A percentile compares a stretch with the other conserved stretches of the same genome.
phyloP scores from a whole-genome alignment of 2,888 invertebrate genomes.

The Aricia artaxerxes region DNA sequence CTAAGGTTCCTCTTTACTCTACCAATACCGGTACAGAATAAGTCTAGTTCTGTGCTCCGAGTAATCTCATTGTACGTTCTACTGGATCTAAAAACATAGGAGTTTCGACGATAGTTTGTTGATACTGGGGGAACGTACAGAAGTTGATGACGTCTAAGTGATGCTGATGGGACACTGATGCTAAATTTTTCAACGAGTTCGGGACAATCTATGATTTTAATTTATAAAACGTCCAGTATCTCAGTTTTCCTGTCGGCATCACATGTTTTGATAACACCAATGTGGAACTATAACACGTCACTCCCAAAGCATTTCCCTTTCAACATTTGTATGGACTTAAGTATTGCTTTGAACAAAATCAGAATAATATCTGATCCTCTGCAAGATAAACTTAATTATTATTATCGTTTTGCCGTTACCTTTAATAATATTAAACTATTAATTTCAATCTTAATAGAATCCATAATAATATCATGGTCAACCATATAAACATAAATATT shows the following conservation, averaged over 20 bases:
- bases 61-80: too few species aligned
- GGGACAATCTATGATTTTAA: too few species aligned
- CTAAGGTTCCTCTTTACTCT: too few species aligned
- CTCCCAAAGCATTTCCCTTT: not conserved
- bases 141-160: too few species aligned
- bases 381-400: not conserved
- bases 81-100: too few species aligned
- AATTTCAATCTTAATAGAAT: not conserved
- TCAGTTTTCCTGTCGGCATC: conserved; percentile 13
- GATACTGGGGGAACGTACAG: too few species aligned
- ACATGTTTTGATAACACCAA: not conserved
- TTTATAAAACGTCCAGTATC: not conserved
- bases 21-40: too few species aligned
- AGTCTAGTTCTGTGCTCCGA: too few species aligned
- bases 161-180: too few species aligned
- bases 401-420: too few species aligned
- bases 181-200: too few species aligned
- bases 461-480: not conserved
- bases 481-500: not conserved
- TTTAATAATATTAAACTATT: not conserved
- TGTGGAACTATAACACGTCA: not conserved
- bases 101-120: too few species aligned
- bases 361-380: not conserved
- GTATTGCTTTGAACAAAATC: not conserved
- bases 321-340: not conserved